Evolutionary conservation across 1,140 invertebrate genomes (phyloP).

Genomic region (Heliothis subflexa): DNA sequence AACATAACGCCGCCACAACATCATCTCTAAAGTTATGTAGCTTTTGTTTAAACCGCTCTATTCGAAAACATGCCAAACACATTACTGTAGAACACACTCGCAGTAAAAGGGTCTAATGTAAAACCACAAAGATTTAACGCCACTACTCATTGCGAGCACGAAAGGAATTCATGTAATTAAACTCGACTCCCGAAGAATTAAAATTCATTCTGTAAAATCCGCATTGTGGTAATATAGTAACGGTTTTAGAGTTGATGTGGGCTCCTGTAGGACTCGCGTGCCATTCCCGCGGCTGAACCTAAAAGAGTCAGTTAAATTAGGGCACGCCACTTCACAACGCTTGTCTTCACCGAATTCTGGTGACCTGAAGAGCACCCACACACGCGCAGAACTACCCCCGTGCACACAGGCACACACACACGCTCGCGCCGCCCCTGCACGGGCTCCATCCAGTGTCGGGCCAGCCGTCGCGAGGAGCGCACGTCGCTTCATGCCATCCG

Average conservation of each 20-base stretch:
- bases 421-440: slow-evolving; percentile 1
- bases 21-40: not conserved
- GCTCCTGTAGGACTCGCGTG: slow-evolving; percentile 21
- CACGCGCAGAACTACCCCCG: slow-evolving; percentile 49
- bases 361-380: slow-evolving; percentile 67
- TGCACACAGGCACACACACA: slow-evolving; percentile 21
- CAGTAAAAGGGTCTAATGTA: slow-evolving; percentile 35
- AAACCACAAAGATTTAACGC: slow-evolving; percentile 36
- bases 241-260: not conserved
- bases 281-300: slow-evolving; percentile 27
- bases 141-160: slow-evolving; percentile 35
- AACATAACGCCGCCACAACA: not conserved
- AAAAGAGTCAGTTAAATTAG: slow-evolving; percentile 54
- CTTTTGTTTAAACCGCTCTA: slow-evolving; percentile 5
- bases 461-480: slow-evolving; percentile 38
- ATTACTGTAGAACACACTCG: slow-evolving; percentile 19
- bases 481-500: slow-evolving; percentile 22
- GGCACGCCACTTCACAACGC: slow-evolving; percentile 61
- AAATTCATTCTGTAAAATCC: slow-evolving; percentile 38
- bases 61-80: slow-evolving; percentile 20
- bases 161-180: slow-evolving; percentile 42
- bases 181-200: slow-evolving; percentile 31
- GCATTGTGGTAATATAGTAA: slow-evolving; percentile 27
- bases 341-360: slow-evolving; percentile 70
- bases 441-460: slow-evolving; percentile 38